phyloP scores from a whole-genome alignment of 1,140 invertebrate genomes.

The Hypsibius dujardini region DNA sequence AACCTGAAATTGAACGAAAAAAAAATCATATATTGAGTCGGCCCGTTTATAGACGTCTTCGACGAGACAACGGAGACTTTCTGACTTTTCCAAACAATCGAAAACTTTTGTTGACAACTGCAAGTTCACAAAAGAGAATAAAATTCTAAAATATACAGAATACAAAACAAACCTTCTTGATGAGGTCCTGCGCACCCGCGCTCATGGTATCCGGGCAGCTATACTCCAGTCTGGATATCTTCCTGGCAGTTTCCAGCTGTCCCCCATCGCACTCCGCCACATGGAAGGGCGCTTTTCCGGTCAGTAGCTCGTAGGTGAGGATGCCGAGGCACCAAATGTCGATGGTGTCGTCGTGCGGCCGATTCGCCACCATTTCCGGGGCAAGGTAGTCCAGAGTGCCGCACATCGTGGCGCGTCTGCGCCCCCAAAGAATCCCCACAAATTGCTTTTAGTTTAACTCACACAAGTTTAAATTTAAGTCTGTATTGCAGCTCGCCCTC shows the following conservation, averaged over 20 bases:
- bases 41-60: no score
- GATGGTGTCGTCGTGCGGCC: slow-evolving; percentile 69
- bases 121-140: no score
- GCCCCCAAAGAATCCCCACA: slow-evolving; percentile 20
- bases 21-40: no score
- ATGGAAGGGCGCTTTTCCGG: slow-evolving; percentile 78
- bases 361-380: slow-evolving; percentile 85
- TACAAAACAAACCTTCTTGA: slow-evolving; percentile 47
- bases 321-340: slow-evolving; percentile 87
- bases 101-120: slow-evolving; percentile 22
- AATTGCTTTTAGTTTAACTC: slow-evolving; percentile 15
- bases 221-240: slow-evolving; percentile 58
- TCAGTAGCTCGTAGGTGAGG: slow-evolving; percentile 70
- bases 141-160: no score
- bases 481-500: no score
- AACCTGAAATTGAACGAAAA: slow-evolving; percentile 48
- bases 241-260: slow-evolving; percentile 56
- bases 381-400: slow-evolving; percentile 86
- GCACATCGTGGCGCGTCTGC: slow-evolving; percentile 67
- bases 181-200: slow-evolving; percentile 56
- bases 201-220: slow-evolving; percentile 54
- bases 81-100: slow-evolving; percentile 19
- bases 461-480: background rate
- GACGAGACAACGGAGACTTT: slow-evolving; percentile 25
- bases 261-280: slow-evolving; percentile 31